Evolutionary conservation across 2,113 vertebrate species (phyloP), one percentile per base, ranked within the genome.

Genomic region (Neopipo cinnamomea): DNA sequence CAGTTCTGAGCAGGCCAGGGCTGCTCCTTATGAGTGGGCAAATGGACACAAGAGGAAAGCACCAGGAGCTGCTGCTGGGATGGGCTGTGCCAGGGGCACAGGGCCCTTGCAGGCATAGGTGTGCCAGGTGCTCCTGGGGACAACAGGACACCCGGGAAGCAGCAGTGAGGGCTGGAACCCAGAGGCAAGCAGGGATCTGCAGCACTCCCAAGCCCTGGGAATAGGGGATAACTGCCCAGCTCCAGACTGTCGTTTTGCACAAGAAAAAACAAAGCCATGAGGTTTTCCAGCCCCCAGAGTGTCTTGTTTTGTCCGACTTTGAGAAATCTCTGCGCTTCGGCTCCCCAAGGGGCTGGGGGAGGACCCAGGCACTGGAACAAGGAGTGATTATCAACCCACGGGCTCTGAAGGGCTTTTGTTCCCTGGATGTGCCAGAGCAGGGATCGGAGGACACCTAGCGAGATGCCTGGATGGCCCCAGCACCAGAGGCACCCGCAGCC

Each of bases 381-480:
- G 68, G 71, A 78, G 66, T 92, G 52, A 93, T 97, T 97, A 94
- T 97, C 58, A 87, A 82, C n/a, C 70, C 62, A 6, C 0, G 0
- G 74, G 66, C 74, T 95, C 94, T 95, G 81, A 96, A 52, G 77
- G 59, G 62, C 94, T 95, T 96, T 97, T 97, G 96, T 97, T 95
- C 84, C 41, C 85, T 50, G 76, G 62, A 27, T 14, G 53, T 8
- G 4, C 6, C 89, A 95, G 61, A 82, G 80, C 77, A 95, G 93
- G 74, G 87, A 92, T 93, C 0, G 89, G 93, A 93, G 94, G 95
- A 93, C 96, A 97, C 77, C 96, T 97, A 96, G 96, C 85, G 95
- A 94, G 77, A 77, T 42, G 90, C 33, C 46, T 58, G 2, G 8
- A 35, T 6, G 78, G 66, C 59, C n/a, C 53, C 6, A 1, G 3